Evolutionary conservation across 1,140 invertebrate species (phyloP), one percentile per base, ranked within the genome.

Genomic region (Trachymyrmex cornetzi): DNA sequence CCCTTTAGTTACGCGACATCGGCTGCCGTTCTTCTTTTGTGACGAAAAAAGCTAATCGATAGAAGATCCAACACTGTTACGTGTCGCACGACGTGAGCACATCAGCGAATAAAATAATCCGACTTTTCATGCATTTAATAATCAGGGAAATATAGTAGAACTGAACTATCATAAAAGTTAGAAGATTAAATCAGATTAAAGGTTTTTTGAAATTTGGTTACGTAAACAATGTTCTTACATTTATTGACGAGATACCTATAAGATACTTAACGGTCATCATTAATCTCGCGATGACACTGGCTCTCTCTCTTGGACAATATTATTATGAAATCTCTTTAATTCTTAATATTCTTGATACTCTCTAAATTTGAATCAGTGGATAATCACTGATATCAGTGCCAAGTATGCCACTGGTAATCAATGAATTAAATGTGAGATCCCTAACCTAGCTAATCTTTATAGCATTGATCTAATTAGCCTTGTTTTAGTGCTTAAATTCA

Each of bases 21-120:
- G 44, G 53, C 44, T 80, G 64, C 27, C 11, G 77, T 67, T 71
- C 61, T 82, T 82, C 85, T 81, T 72, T 34, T 22, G 74, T 79
- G 63, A 85, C 22, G 30, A 27, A 57, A 61, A 84, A 61, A 48
- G 30, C 34, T n/a, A 63, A 59, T 24, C 16, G 67, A 61, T 44
- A 7, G 34, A 57, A 27, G 27, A 22, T 48, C 67, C 48, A 30
- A 38, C 24, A 38, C 24, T 71, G 22, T 69, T 38, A 38, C 53
- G 34, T 30, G 30, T 53, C 30, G 22, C 34, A 30, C 22, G n/a
- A 30, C 5, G 14, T 19, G 38, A 44, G 9, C 48, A 48, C 55
- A 64, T 64, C 38, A n/a, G 24, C 24, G 24, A 44, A 34, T 63
- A 7, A 77, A 24, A 77, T 48, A 77, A 64, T 44, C 2, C n/a